A percentile compares a stretch with the other conserved stretches of the same genome.
phyloP scores from a whole-genome alignment of 2,888 invertebrate species.

The Tolmerus cingulatus region DNA sequence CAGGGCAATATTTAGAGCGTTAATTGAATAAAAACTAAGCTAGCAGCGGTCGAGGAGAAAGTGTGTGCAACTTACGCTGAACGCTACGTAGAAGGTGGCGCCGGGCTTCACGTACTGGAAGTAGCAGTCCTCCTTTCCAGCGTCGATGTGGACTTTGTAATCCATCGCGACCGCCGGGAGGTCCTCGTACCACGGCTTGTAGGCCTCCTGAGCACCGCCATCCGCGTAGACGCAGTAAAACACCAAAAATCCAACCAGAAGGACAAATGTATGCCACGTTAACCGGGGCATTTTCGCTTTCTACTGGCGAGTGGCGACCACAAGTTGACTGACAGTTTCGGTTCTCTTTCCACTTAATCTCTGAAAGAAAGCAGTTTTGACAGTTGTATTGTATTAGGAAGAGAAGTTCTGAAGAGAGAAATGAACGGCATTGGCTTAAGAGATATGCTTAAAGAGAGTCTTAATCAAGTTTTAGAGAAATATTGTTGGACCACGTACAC shows the following conservation, averaged over 20 bases:
- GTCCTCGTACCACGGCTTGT: constrained; percentile 83
- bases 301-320: not conserved
- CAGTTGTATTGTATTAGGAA: not conserved
- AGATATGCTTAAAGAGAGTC: not conserved
- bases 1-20: not conserved
- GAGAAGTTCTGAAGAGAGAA: not conserved
- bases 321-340: not conserved
- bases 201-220: constrained; percentile 61
- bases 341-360: not conserved
- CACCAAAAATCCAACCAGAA: constrained; percentile 52
- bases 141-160: constrained; percentile 93
- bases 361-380: not conserved
- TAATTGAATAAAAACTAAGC: not conserved
- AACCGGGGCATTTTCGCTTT: constrained; percentile 51
- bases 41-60: not conserved
- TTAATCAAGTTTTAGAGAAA: not conserved
- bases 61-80: constrained; percentile 74
- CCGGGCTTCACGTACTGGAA: constrained; percentile 92
- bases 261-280: constrained; percentile 59
- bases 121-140: constrained; percentile 95
- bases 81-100: constrained; percentile 92
- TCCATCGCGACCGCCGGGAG: constrained; percentile 94
- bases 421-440: not conserved
- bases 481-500: not conserved
- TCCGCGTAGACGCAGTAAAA: constrained; percentile 51